phyloP scores from a whole-genome alignment of 2,888 invertebrate species.

The Oegoconia quadripuncta region DNA sequence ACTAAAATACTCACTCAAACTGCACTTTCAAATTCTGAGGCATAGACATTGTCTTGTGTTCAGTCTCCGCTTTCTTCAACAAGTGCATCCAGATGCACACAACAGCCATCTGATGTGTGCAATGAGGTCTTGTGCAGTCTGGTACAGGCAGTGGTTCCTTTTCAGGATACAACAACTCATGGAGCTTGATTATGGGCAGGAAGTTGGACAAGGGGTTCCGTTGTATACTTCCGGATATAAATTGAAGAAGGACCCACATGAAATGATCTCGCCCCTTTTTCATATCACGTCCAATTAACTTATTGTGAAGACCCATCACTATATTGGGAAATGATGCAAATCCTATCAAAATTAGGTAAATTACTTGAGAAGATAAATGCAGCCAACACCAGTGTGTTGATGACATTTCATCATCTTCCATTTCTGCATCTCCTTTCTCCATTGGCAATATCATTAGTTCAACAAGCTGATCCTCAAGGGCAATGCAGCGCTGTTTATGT shows the following conservation, averaged over 20 bases:
- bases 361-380: conserved; percentile 95
- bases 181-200: conserved; percentile 92
- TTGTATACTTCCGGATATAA: conserved; percentile 97
- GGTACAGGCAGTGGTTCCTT: conserved; percentile 94
- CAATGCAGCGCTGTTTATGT: conserved; percentile 91
- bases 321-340: conserved; percentile 96
- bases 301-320: conserved; percentile 92
- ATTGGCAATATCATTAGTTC: conserved; percentile 94
- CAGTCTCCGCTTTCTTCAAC: conserved; percentile 94
- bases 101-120: conserved; percentile 94
- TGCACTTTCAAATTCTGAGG: conserved; percentile 90
- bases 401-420: conserved; percentile 80
- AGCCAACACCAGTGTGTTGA: conserved; percentile 93
- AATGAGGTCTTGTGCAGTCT: conserved; percentile 91
- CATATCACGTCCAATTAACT: conserved; percentile 88
- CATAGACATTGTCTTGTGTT: conserved; percentile 89
- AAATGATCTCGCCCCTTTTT: conserved; percentile 96
- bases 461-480: conserved; percentile 95
- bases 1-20: conserved; percentile 82
- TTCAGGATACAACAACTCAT: conserved; percentile 95
- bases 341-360: conserved; percentile 96
- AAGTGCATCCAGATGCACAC: conserved; percentile 98
- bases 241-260: conserved; percentile 99
- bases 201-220: conserved; percentile 94
- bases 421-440: conserved; percentile 90